These are phyloP conservation scores for Desmodus rotundus DNA, from an alignment of 2,113 vertebrate species.

Conservation along the genomic window DNA sequence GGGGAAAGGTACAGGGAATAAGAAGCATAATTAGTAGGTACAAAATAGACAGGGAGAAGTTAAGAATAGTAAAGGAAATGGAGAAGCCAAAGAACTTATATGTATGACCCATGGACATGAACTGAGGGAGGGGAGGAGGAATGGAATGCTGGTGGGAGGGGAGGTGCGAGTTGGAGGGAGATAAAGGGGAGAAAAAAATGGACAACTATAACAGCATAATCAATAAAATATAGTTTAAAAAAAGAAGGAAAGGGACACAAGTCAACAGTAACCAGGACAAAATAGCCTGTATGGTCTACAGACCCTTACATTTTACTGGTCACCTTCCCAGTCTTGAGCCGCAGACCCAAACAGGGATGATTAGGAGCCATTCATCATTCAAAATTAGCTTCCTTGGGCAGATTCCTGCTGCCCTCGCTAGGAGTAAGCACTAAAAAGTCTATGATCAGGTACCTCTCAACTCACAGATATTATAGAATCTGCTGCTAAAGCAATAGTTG, in stretches of 20 bases:
- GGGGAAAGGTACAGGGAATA: too few species aligned
- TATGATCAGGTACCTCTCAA: not conserved
- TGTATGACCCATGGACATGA: too few species aligned
- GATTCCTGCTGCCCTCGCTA: not conserved
- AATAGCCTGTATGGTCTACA: not conserved
- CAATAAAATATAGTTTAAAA: not conserved
- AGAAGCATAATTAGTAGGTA: too few species aligned
- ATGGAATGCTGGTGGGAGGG: too few species aligned
- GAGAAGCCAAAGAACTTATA: too few species aligned
- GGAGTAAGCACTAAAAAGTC: not conserved
- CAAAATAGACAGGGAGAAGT: too few species aligned
- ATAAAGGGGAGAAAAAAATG: too few species aligned
- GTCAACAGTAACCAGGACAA: not conserved
- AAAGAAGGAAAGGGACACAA: rapidly evolving
- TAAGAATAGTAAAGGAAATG: too few species aligned
- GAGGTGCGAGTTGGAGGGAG: too few species aligned
- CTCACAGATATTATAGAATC: not conserved
- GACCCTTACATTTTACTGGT: not conserved
- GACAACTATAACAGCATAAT: too few species aligned
- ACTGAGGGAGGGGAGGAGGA: too few species aligned
- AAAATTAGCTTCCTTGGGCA: not conserved
- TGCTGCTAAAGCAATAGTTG: not conserved
- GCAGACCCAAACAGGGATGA: not conserved
- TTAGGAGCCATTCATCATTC: not conserved
- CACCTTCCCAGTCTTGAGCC: not conserved